A percentile compares a stretch with the other conserved stretches of the same genome.
Evolutionary conservation across 2,797 vertebrate genomes (phyloP).

Genomic region (Gadopsis bispinosus): DNA sequence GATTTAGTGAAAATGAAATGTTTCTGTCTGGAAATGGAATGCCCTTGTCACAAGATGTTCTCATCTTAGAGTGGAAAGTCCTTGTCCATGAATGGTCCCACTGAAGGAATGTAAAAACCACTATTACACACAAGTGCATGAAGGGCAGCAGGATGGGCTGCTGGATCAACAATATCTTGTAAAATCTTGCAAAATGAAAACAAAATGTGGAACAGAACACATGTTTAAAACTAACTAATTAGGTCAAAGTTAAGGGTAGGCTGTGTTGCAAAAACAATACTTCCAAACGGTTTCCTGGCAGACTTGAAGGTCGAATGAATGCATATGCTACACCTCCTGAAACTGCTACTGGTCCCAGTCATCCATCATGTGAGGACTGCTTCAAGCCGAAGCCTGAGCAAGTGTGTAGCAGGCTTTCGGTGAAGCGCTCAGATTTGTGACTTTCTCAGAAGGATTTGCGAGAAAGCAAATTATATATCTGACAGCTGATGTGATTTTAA

Average conservation of each 20-base stretch:
- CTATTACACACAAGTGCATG: not conserved
- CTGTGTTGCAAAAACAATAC: not conserved
- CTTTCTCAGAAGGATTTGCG: conserved; percentile 40
- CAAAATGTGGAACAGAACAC: not conserved
- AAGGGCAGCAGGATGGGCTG: not conserved
- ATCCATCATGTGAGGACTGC: conserved; percentile 27
- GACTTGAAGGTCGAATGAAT: conserved; percentile 11
- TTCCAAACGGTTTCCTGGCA: not conserved
- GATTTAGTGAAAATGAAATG: not conserved
- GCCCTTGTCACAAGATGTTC: not conserved
- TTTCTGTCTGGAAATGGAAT: not conserved
- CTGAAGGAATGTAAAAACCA: not conserved
- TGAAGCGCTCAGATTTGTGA: conserved; percentile 23
- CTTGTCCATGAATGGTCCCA: not conserved
- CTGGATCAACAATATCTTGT: not conserved
- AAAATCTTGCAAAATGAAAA: not conserved
- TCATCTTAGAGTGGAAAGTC: not conserved
- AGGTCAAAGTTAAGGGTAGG: not conserved
- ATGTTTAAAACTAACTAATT: not conserved
- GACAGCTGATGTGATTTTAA: conserved; percentile 59
- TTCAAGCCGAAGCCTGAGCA: conserved; percentile 27
- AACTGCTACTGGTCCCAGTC: conserved; percentile 28
- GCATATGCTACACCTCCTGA: conserved; percentile 7
- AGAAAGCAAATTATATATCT: conserved; percentile 49
- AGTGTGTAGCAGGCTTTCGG: conserved; percentile 8